Conservation (phyloP, 2,113 vertebrate genomes). For the Malurus elegans region DNA sequence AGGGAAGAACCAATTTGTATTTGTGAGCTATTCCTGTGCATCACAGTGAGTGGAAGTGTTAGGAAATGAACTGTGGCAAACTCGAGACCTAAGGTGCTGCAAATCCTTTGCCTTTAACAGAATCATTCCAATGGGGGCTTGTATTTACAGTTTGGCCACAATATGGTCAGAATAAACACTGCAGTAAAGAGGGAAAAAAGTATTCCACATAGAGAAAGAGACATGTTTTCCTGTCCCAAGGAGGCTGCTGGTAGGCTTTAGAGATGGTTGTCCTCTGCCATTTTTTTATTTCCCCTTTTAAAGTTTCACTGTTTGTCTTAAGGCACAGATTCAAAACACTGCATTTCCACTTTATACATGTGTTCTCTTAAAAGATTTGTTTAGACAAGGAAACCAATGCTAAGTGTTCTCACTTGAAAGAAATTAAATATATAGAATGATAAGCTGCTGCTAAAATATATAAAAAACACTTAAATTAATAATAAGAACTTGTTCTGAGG, state of each 20-base stretch:
- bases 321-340: slow-evolving; percentile 39
- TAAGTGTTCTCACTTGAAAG: slow-evolving; percentile 70
- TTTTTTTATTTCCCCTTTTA: slow-evolving; percentile 52
- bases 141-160: neutral
- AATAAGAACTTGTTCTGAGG: slow-evolving; percentile 72
- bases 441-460: slow-evolving; percentile 66
- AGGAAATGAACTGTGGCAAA: neutral
- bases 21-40: neutral
- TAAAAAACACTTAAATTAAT: slow-evolving; percentile 75
- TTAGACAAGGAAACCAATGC: slow-evolving; percentile 67
- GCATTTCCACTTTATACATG: slow-evolving; percentile 32
- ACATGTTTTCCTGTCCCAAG: neutral
- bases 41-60: neutral
- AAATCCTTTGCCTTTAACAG: neutral
- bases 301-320: slow-evolving; percentile 64
- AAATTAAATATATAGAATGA: slow-evolving; percentile 71
- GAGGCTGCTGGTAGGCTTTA: slow-evolving; percentile 18
- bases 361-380: slow-evolving; percentile 66
- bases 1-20: neutral
- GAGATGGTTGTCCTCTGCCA: slow-evolving; percentile 8
- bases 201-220: neutral
- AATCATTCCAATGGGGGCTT: neutral
- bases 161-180: neutral
- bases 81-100: neutral
- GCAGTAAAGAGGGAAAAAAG: neutral